Percentiles rank a stretch among this genome's conserved stretches.
These are phyloP conservation scores for Ibidorhyncha struthersii DNA, from an alignment of 2,113 vertebrate species.

Conservation along the genomic window DNA sequence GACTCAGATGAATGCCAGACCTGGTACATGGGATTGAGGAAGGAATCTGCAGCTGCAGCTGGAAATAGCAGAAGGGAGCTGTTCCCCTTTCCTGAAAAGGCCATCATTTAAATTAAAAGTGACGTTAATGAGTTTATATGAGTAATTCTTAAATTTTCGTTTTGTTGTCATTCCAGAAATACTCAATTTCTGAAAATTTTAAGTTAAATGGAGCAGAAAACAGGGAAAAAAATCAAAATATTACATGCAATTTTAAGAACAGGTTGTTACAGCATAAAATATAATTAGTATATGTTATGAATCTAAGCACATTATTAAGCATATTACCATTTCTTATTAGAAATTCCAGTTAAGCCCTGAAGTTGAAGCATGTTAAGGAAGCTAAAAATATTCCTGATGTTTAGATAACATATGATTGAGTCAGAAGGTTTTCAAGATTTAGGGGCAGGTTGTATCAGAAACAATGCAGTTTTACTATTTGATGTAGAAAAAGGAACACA, in stretches of 20 bases:
- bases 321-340: background rate
- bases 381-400: background rate
- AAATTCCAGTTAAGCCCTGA: background rate
- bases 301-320: background rate
- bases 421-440: background rate
- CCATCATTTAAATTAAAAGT: background rate
- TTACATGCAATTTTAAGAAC: background rate
- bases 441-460: background rate
- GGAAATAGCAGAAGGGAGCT: background rate
- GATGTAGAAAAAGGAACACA: background rate
- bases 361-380: background rate
- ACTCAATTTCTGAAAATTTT: background rate
- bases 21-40: background rate
- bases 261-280: background rate
- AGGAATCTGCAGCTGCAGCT: background rate
- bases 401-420: background rate
- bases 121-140: background rate
- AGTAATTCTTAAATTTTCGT: background rate
- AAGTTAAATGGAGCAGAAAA: background rate
- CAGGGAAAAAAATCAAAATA: background rate
- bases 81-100: background rate
- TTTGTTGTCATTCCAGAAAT: background rate
- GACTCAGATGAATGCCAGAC: background rate
- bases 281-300: background rate
- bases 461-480: background rate